Percentiles rank a stretch among this genome's conserved stretches.
Conservation (phyloP, 2,797 vertebrate genomes). For the Scolopax rusticola region DNA sequence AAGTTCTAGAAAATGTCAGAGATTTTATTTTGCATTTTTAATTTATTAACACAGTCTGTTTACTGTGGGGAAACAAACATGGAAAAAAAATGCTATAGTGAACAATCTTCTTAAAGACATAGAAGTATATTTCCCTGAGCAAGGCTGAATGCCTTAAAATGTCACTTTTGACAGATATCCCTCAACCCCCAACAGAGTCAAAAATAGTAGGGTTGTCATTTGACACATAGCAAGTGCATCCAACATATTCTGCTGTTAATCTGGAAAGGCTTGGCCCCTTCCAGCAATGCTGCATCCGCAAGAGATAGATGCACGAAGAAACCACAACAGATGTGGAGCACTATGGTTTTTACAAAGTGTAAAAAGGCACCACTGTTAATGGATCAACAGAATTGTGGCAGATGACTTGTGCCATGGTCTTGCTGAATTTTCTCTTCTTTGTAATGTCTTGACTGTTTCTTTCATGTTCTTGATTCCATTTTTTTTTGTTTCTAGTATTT, state of each 20-base stretch:
- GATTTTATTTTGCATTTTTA: not conserved
- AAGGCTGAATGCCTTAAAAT: not conserved
- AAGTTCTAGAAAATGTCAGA: not conserved
- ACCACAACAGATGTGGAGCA: not conserved
- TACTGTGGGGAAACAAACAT: not conserved
- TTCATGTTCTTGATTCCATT: not conserved
- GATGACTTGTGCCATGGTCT: not conserved
- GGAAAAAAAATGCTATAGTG: not conserved
- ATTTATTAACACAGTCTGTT: not conserved
- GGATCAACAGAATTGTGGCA: not conserved
- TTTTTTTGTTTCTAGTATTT: not conserved
- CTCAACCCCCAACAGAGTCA: not conserved
- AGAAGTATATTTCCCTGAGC: not conserved
- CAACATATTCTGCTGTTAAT: not conserved
- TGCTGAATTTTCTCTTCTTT: not conserved
- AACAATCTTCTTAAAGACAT: not conserved
- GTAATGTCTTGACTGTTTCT: not conserved
- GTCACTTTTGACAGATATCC: not conserved
- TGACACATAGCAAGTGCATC: not conserved
- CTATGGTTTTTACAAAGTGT: not conserved
- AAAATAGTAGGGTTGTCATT: not conserved
- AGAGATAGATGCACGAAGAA: too few relatives aligned
- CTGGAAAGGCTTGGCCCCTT: not conserved
- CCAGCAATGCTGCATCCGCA: not conserved
- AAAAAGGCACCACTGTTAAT: not conserved